Base-by-base conservation (phyloP, 2,797 vertebrate genomes). In the Phalanger gymnotis region DNA sequence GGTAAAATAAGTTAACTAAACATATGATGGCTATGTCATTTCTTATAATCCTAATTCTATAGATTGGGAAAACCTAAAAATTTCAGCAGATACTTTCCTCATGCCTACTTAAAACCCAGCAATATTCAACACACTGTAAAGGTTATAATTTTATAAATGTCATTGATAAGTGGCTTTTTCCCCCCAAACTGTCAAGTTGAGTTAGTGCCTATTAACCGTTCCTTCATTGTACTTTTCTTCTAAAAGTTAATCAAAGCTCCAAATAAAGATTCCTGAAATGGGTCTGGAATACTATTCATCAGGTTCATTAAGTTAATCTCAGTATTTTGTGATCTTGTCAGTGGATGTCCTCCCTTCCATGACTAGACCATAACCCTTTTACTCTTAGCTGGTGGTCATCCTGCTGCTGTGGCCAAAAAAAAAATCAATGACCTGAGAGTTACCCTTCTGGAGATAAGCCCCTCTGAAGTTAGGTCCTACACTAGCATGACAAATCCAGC, bases 251-350 rank as follows among this genome's bases (percentile, higher is more conserved):
- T 92, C 95, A n/a, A 14, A 53, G 61, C 47, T 96, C 56, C n/a
- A 94, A 93, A 52, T 91, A 90, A 91, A 94, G 89, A 93, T 95
- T 16, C 73, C 56, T 93, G 73, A 93, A 95, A 61, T 94, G 92
- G 34, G 92, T 93, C 0, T 90, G 94, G 54, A 87, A 25, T 91
- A 81, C 53, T 93, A 95, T 90, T 90, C 52, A 5, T 58, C 28
- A n/a, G 53, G 4, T 90, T 95, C 40, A 87, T 87, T 87, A 87
- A n/a, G 22, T 73, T 31, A 87, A 51, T 87, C 73, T 27, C 73
- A 51, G 40, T 27, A 87, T n/a, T n/a, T 40, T 73, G 61, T 40
- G 61, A 73, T 87, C 73, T 87, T 87, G 25, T 47, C 25, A 87
- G 31, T 87, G 40, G 11, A 47, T 7, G 25, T 47, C 22, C 3